phyloP scores from a whole-genome alignment of 2,797 vertebrate species.

The Nyctalus aviator region DNA sequence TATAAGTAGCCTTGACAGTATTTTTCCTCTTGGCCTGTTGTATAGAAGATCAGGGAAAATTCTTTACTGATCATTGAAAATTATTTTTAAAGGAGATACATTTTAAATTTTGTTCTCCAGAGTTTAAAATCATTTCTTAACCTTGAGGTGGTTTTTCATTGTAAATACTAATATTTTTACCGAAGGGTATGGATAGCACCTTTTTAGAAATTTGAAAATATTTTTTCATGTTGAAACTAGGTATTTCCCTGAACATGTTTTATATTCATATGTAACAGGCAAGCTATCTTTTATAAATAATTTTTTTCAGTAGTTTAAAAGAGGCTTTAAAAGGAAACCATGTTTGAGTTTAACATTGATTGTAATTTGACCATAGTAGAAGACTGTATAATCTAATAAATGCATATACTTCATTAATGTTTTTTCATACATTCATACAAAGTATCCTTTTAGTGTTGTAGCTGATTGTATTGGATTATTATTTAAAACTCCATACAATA shows the following conservation, averaged over 20 bases:
- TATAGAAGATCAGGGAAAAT: neutral
- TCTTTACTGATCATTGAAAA: slow-evolving; percentile 11
- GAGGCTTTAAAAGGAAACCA: slow-evolving; percentile 39
- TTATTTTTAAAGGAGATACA: slow-evolving; percentile 46
- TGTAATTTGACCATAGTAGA: slow-evolving; percentile 19
- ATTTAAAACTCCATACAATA: slow-evolving; percentile 21
- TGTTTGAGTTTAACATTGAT: slow-evolving; percentile 60
- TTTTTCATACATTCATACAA: neutral
- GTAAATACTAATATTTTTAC: slow-evolving; percentile 49
- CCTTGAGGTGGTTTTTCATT: neutral
- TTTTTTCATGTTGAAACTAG: slow-evolving; percentile 28
- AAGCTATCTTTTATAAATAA: slow-evolving; percentile 19
- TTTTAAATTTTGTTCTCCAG: neutral
- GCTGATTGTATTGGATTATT: slow-evolving; percentile 23
- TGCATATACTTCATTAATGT: slow-evolving; percentile 39
- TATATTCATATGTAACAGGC: slow-evolving; percentile 4
- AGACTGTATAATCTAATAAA: slow-evolving; percentile 55
- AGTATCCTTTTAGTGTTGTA: slow-evolving; percentile 15
- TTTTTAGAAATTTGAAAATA: slow-evolving; percentile 41
- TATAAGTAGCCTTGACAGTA: neutral
- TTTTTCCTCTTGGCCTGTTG: neutral
- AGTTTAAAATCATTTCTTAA: slow-evolving; percentile 45
- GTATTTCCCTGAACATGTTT: neutral
- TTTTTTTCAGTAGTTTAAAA: slow-evolving; percentile 38
- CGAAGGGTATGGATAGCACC: neutral